phyloP scores from a whole-genome alignment of 2,888 invertebrate species.

The Amorpha juglandis region DNA sequence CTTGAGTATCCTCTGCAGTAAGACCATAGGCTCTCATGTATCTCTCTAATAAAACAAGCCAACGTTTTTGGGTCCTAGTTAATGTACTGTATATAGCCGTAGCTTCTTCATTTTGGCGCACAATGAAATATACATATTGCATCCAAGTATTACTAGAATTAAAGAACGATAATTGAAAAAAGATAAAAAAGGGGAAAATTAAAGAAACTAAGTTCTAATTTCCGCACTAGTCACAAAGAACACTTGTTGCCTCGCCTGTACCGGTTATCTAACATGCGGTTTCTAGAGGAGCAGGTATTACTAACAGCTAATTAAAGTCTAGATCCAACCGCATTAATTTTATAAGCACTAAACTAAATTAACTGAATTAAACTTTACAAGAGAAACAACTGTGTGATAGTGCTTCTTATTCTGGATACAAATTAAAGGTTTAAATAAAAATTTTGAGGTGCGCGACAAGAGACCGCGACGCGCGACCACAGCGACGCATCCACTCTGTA shows the following conservation, averaged over 20 bases:
- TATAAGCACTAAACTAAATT: constrained; percentile 30
- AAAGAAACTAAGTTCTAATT: background rate
- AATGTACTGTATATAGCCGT: too few relatives aligned
- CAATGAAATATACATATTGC: too few relatives aligned
- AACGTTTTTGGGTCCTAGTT: too few relatives aligned
- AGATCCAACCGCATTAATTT: constrained; percentile 39
- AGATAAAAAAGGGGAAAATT: background rate
- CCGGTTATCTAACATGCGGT: constrained; percentile 36
- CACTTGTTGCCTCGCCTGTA: background rate
- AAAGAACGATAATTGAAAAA: too few relatives aligned
- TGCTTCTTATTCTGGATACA: constrained; percentile 8
- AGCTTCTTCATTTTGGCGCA: too few relatives aligned
- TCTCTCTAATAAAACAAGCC: too few relatives aligned
- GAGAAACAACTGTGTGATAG: background rate
- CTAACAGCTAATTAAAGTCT: constrained; percentile 42
- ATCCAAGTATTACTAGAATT: too few relatives aligned
- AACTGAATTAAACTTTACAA: constrained; percentile 28
- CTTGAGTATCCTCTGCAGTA: too few relatives aligned
- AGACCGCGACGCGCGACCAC: too few relatives aligned
- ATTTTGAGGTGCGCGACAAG: too few relatives aligned
- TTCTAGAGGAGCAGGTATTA: constrained; percentile 32
- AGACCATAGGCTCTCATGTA: too few relatives aligned
- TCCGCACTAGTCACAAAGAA: background rate
- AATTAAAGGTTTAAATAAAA: background rate
- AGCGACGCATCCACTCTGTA: too few relatives aligned